Evolutionary conservation across 64 coral and sea anemone genomes (phyloP).

Genomic region (Orbicella faveolata): DNA sequence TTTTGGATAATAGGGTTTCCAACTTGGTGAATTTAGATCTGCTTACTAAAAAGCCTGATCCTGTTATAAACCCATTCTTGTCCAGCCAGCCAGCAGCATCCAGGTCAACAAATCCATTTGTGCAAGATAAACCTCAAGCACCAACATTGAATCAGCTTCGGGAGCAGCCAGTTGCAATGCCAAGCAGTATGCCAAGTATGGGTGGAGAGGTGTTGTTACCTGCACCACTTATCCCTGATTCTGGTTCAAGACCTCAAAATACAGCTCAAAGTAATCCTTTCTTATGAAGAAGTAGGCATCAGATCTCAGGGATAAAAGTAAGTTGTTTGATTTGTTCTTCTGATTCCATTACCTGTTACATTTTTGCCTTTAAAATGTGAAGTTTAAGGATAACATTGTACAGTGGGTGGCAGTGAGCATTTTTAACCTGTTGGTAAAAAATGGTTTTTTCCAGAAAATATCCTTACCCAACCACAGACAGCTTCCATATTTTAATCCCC

Average conservation of each 20-base stretch:
- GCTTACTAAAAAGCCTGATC: constrained; percentile 40
- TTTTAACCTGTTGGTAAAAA: too few relatives aligned
- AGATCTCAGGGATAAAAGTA: neutral
- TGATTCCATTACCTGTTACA: neutral
- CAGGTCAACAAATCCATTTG: constrained; percentile 90
- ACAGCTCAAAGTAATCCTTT: constrained; percentile 56
- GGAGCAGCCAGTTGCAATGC: neutral
- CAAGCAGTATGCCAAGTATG: neutral
- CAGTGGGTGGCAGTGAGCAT: too few relatives aligned
- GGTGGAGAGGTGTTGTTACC: constrained; percentile 55
- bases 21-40: constrained; percentile 87
- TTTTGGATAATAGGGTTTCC: constrained; percentile 54
- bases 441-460: too few relatives aligned
- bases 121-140: constrained; percentile 91
- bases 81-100: constrained; percentile 47
- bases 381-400: too few relatives aligned
- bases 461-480: too few relatives aligned
- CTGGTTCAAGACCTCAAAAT: constrained; percentile 5
- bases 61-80: constrained; percentile 80
- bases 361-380: neutral
- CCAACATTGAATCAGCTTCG: constrained; percentile 97
- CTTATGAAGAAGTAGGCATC: neutral
- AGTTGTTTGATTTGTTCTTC: neutral
- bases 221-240: constrained; percentile 52
- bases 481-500: too few relatives aligned